Conservation (phyloP, 2,888 invertebrate species). For the Galeruca laticollis region DNA sequence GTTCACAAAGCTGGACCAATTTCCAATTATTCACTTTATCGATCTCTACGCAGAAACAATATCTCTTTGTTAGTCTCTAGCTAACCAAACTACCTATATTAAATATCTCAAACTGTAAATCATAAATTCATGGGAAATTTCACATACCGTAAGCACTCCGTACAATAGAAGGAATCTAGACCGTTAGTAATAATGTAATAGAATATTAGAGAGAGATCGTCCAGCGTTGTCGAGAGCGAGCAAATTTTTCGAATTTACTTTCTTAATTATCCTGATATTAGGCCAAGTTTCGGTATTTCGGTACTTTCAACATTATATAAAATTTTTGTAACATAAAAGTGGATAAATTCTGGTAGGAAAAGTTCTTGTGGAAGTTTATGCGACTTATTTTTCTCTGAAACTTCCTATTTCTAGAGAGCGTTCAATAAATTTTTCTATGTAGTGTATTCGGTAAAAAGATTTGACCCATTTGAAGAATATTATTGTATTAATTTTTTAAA, state of each 20-base stretch:
- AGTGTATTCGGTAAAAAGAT: not conserved
- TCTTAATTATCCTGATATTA: not conserved
- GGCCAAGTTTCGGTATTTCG: not conserved
- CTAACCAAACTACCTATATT: conserved; percentile 1
- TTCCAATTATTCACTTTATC: conserved; percentile 6
- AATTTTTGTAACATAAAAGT: not conserved
- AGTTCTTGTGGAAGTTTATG: not conserved
- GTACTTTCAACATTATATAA: not conserved
- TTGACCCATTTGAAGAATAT: no score
- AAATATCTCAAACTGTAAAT: conserved; percentile 33
- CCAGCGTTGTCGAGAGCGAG: not conserved
- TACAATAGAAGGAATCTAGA: conserved; percentile 38
- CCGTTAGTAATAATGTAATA: not conserved
- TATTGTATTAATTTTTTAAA: no score
- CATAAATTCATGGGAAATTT: conserved; percentile 42
- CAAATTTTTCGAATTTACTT: not conserved
- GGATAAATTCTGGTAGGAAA: no score
- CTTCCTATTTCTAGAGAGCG: not conserved
- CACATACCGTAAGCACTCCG: conserved; percentile 30
- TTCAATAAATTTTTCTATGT: not conserved
- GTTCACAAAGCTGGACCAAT: not conserved
- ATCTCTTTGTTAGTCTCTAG: conserved; percentile 5
- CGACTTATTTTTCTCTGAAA: no score
- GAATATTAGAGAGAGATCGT: conserved; percentile 6
- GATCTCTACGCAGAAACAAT: not conserved